These are phyloP conservation scores for Ceratosolen fusciceps DNA, from an alignment of 1,140 invertebrate species.

Conservation along the genomic window DNA sequence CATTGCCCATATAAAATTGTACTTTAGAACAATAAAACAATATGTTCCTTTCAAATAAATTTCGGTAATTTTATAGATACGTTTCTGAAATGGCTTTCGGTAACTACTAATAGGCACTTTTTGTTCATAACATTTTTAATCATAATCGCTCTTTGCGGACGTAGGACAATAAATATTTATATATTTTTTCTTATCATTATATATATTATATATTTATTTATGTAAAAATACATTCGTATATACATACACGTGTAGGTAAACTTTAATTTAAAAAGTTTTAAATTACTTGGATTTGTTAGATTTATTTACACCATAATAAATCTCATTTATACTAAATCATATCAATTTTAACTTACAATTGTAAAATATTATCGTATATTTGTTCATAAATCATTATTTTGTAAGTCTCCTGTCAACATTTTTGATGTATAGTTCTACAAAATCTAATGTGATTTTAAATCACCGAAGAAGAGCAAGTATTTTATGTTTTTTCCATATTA, in stretches of 20 bases:
- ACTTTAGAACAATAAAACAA: neutral
- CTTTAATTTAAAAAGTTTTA: no score
- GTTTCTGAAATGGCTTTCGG: neutral
- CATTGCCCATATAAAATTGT: neutral
- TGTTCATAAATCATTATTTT: neutral
- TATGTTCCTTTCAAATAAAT: neutral
- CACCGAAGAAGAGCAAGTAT: neutral
- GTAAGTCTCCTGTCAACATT: neutral
- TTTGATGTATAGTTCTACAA: neutral
- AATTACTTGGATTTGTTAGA: neutral
- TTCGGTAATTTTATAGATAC: neutral
- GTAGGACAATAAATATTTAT: neutral
- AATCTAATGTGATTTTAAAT: neutral
- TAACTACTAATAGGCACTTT: neutral
- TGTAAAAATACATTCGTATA: no score
- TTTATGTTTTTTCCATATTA: neutral
- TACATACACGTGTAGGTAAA: no score
- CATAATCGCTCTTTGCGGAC: no score
- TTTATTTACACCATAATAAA: neutral
- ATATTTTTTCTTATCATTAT: neutral
- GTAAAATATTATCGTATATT: neutral
- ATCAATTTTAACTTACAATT: neutral
- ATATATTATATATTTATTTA: no score
- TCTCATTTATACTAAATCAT: constrained; percentile 1
- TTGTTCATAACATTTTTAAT: neutral